phyloP scores from a whole-genome alignment of 2,888 invertebrate genomes.

The Poecilobothrus nobilitatus region DNA sequence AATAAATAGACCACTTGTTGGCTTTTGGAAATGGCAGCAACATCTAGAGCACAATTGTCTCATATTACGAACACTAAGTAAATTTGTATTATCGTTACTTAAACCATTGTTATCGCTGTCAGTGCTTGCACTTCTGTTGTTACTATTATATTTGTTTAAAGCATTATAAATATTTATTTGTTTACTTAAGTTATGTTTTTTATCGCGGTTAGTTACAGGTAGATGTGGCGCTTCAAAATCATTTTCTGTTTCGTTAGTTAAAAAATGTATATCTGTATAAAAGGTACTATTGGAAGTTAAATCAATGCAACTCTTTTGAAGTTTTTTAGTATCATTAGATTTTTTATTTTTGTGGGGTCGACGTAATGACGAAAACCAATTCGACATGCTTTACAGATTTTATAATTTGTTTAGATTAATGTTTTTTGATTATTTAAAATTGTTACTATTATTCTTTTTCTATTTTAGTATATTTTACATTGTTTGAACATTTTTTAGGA shows the following conservation, averaged over 20 bases:
- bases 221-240: background rate
- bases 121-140: background rate
- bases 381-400: slow-evolving; percentile 53
- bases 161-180: background rate
- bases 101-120: background rate
- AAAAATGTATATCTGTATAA: slow-evolving; percentile 24
- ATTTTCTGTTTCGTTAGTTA: background rate
- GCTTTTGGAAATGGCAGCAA: slow-evolving; percentile 32
- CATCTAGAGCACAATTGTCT: slow-evolving; percentile 38
- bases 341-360: slow-evolving; percentile 46
- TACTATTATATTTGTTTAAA: background rate
- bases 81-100: background rate
- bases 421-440: too few relatives aligned
- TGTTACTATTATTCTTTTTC: too few relatives aligned
- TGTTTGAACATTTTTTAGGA: too few relatives aligned
- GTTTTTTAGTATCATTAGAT: slow-evolving; percentile 28
- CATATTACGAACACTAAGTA: slow-evolving; percentile 25
- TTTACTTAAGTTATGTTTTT: background rate
- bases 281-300: slow-evolving; percentile 37
- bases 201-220: too few relatives aligned
- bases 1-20: slow-evolving; percentile 25
- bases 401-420: slow-evolving; percentile 16
- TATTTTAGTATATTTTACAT: too few relatives aligned
- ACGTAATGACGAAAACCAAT: slow-evolving; percentile 74
- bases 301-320: slow-evolving; percentile 44